These are phyloP conservation scores for Urophycis tenuis DNA, from an alignment of 2,797 vertebrate species.

Conservation along the genomic window DNA sequence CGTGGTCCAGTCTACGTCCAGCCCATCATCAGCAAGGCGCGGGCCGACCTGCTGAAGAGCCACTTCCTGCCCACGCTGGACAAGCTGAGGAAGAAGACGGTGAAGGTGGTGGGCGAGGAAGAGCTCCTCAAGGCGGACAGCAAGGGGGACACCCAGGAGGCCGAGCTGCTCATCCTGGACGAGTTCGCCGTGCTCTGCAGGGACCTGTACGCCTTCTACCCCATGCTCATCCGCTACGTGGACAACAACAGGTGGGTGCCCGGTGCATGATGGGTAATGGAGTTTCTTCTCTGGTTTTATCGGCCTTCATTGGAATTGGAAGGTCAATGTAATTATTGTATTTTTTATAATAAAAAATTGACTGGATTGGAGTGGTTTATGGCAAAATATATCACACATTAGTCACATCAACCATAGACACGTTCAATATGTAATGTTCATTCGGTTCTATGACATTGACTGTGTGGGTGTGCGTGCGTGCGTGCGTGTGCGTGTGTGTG, in stretches of 20 bases:
- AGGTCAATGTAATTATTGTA: background rate
- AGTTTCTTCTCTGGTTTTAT: background rate
- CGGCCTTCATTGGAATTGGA: background rate
- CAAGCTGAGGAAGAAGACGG: constrained; percentile 95
- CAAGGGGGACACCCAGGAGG: constrained; percentile 92
- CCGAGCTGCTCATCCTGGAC: constrained; percentile 91
- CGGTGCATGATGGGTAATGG: background rate
- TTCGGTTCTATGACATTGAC: background rate
- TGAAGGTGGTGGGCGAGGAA: constrained; percentile 93
- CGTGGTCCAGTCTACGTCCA: constrained; percentile 84
- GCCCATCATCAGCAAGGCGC: constrained; percentile 94
- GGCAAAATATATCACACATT: background rate
- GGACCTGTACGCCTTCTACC: constrained; percentile 95
- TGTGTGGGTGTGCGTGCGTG: too few species aligned
- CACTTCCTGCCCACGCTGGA: constrained; percentile 95
- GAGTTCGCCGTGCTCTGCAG: constrained; percentile 88
- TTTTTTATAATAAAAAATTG: background rate
- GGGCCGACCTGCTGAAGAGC: constrained; percentile 85
- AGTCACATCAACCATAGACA: background rate
- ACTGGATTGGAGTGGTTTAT: background rate
- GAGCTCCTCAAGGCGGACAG: constrained; percentile 90
- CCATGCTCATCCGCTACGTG: constrained; percentile 91
- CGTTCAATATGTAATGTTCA: background rate
- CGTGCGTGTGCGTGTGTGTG: too few species aligned
- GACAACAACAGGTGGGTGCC: constrained; percentile 89